Base-by-base conservation (phyloP, 2,888 invertebrate genomes). In the Halictus quadricinctus region DNA sequence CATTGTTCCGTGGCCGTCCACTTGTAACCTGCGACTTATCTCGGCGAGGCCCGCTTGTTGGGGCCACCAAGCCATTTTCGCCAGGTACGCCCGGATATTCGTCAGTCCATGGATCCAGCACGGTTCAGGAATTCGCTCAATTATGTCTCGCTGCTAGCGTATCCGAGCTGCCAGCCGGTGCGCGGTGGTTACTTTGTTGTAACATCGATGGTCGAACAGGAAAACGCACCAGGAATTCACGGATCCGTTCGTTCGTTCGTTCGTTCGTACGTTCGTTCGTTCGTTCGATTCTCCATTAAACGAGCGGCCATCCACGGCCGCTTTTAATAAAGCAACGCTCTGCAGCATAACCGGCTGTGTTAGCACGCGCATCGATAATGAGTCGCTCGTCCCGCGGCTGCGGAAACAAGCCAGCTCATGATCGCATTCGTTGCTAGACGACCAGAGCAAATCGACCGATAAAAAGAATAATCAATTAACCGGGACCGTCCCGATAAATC, bases 1-100 rank as follows among this genome's bases (percentile, higher is more conserved):
- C 87, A 86, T 88, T 90, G 90, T 88, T 90, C 85, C 73, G 72
- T 46, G 70, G 72, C 80, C 72, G 54, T 82, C 80, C 77, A 77
- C 85, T 86, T 76, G 86, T 85, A 85, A 87, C 83, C 77, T 15
- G 75, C 70, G 82, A 85, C 82, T 86, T 86, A 85, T 85, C 86
- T 85, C 76, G 12, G 25, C 76, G 36, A 66, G 36, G 48, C 78
- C 72, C 64, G 74, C 72, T 66, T 76, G 75, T 74, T 73, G 60
- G 15, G 25, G 43, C 66, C 36, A 48, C 46, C 50, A 18, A 73
- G 60, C 60, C 76, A 76, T 75, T 84, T 76, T 75, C 84, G 72
- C 72, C 83, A 50, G 54, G 6, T 70, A 25, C 79, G 41, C 43
- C 43, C n/a, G 74, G 46, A 64, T 66, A 79, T 84, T 83, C 58